A percentile compares a stretch with the other conserved stretches of the same genome.
Conservation (phyloP, 2,888 invertebrate species). For the Pammene fasciana region DNA sequence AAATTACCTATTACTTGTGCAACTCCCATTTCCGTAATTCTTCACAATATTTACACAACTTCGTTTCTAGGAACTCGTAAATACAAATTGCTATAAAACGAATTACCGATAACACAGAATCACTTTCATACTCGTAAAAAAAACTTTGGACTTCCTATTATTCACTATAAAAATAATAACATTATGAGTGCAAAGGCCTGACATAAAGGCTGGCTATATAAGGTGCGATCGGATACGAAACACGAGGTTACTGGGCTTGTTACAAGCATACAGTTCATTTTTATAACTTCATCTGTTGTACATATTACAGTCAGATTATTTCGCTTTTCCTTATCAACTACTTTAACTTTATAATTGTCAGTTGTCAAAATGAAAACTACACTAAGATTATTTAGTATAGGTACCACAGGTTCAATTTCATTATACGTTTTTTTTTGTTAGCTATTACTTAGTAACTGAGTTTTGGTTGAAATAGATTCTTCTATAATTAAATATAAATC, state of each 20-base stretch:
- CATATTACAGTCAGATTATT: background rate
- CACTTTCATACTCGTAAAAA: conserved; percentile 29
- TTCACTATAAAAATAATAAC: conserved; percentile 31
- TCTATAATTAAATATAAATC: background rate
- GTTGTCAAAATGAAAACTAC: too few species aligned
- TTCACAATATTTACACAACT: too few species aligned
- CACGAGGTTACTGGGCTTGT: conserved; percentile 52
- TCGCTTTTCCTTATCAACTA: background rate
- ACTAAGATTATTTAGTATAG: too few species aligned
- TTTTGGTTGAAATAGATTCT: too few species aligned
- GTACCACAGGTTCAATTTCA: too few species aligned
- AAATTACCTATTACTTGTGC: too few species aligned
- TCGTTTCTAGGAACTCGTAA: background rate
- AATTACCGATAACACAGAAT: conserved; percentile 16
- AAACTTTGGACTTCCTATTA: conserved; percentile 42
- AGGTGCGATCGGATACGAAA: conserved; percentile 48
- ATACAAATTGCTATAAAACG: background rate
- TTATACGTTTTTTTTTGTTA: too few species aligned
- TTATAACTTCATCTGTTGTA: background rate
- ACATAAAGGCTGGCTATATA: conserved; percentile 51
- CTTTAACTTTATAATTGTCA: background rate
- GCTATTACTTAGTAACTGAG: too few species aligned
- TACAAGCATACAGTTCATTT: conserved; percentile 22
- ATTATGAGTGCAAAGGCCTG: conserved; percentile 38
- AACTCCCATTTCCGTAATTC: too few species aligned